These are phyloP conservation scores for Torymus aiolomorphi DNA, from an alignment of 2,888 invertebrate genomes.

Conservation along the genomic window DNA sequence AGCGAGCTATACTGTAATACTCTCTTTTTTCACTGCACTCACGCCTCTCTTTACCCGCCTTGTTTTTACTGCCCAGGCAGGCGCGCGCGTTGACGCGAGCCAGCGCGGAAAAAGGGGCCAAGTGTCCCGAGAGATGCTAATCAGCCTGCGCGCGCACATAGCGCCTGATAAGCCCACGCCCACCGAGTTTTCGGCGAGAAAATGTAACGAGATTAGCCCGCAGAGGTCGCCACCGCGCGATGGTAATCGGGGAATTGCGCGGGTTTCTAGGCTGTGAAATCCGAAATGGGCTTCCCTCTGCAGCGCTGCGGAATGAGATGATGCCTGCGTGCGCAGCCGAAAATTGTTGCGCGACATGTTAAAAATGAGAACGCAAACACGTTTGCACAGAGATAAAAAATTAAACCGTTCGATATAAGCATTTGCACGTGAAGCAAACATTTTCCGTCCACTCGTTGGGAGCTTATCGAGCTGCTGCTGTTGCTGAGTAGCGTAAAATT, in stretches of 20 bases:
- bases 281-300: neutral
- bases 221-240: neutral
- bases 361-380: constrained; percentile 18
- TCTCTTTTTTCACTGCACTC: neutral
- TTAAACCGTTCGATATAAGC: too few species aligned
- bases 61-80: constrained; percentile 1
- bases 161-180: neutral
- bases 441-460: too few species aligned
- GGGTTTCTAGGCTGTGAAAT: constrained; percentile 34
- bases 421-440: too few species aligned
- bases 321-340: neutral
- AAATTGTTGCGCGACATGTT: constrained; percentile 55
- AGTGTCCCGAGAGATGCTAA: constrained; percentile 44
- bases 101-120: neutral
- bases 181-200: constrained; percentile 1
- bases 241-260: constrained; percentile 16
- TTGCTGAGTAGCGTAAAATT: neutral
- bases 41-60: neutral
- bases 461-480: too few species aligned
- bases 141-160: neutral
- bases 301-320: neutral
- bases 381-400: too few species aligned
- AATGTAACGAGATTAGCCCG: constrained; percentile 1
- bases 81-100: neutral
- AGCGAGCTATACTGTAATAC: neutral